Evolutionary conservation across 2,888 invertebrate species (phyloP).

Genomic region (Protodeltote pygarga): DNA sequence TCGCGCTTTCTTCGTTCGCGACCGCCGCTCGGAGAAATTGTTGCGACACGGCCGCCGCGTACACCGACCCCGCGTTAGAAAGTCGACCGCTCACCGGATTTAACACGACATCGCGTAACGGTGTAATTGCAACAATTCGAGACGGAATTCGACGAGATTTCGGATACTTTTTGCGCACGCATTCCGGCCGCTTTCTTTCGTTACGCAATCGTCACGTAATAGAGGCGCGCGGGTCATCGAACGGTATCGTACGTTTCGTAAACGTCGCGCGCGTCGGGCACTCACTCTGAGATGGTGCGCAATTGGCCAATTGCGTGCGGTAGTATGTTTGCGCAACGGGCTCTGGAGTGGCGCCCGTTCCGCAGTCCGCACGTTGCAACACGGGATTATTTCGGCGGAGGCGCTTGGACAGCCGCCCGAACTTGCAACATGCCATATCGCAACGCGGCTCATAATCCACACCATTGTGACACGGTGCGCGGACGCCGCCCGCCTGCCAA

Average conservation of each 20-base stretch:
- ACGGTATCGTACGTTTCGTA: conserved; percentile 73
- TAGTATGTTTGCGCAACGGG: conserved; percentile 77
- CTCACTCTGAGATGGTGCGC: conserved; percentile 61
- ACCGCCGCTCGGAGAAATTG: conserved; percentile 84
- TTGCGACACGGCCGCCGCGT: conserved; percentile 84
- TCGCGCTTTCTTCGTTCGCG: conserved; percentile 87
- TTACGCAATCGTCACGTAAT: conserved; percentile 82
- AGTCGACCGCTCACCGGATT: conserved; percentile 86
- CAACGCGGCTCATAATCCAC: conserved; percentile 84
- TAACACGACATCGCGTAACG: conserved; percentile 82
- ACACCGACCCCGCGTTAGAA: conserved; percentile 86
- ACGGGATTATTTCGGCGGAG: conserved; percentile 85
- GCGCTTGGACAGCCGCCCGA: conserved; percentile 84
- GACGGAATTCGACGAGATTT: conserved; percentile 78
- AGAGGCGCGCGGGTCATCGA: conserved; percentile 74
- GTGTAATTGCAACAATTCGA: conserved; percentile 84
- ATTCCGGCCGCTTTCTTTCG: conserved; percentile 84
- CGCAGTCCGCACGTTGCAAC: conserved; percentile 83
- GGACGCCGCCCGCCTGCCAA: conserved; percentile 76
- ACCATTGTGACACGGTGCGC: conserved; percentile 79
- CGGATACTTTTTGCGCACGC: conserved; percentile 82
- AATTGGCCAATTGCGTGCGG: conserved; percentile 76
- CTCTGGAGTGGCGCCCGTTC: conserved; percentile 82
- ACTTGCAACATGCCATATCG: conserved; percentile 86
- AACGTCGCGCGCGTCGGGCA: conserved; percentile 57